Evolutionary conservation across 2,113 vertebrate species (phyloP).

Genomic region (Catagonus wagneri): DNA sequence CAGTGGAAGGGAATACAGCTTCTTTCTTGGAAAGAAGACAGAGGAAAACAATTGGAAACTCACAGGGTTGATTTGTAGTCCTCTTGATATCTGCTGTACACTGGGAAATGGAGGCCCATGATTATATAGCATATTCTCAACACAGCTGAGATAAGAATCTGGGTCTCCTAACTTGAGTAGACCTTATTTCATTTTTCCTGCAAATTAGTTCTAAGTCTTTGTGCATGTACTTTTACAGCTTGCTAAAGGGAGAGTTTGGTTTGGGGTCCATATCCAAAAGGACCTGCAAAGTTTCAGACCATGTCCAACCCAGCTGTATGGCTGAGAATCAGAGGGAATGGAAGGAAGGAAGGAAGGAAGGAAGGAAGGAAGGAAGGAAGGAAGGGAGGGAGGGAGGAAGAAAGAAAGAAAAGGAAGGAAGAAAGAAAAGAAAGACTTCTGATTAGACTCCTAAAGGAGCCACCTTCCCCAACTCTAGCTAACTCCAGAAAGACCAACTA

Average conservation of each 20-base stretch:
- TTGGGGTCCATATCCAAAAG: not conserved
- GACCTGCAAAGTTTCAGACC: slow-evolving; percentile 26
- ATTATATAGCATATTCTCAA: not conserved
- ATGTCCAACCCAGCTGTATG: not conserved
- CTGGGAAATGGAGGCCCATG: not conserved
- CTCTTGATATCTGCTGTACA: not conserved
- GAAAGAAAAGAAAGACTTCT: not conserved
- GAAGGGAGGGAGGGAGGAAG: not conserved
- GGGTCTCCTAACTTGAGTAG: not conserved
- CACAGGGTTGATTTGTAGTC: not conserved
- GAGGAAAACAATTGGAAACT: slow-evolving; percentile 10
- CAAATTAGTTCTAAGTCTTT: not conserved
- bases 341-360: not conserved
- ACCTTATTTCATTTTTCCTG: not conserved
- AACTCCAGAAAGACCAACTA: not conserved
- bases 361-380: not conserved
- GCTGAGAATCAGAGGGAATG: slow-evolving; percentile 17
- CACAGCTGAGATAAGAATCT: not conserved
- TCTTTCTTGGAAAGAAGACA: not conserved
- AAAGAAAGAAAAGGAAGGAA: not conserved
- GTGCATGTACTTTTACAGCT: not conserved
- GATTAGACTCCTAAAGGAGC: not conserved
- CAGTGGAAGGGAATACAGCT: not conserved
- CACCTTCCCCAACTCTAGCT: not conserved
- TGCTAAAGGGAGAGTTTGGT: not conserved